A percentile compares a stretch with the other conserved stretches of the same genome.
Conservation (phyloP, 2,113 vertebrate genomes). For the Brachyhypopomus gauderio region DNA sequence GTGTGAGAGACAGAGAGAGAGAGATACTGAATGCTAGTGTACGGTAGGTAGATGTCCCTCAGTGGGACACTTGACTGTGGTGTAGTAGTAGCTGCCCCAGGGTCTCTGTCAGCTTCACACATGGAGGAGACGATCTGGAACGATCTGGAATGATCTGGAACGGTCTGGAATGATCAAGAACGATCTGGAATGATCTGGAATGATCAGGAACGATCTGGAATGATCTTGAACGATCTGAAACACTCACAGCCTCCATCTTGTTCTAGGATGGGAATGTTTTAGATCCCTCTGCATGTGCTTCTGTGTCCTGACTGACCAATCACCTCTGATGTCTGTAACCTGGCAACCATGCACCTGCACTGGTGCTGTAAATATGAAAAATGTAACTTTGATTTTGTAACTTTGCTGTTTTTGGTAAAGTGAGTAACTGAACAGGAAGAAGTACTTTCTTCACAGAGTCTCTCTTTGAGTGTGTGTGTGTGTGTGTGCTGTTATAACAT, state of each 20-base stretch:
- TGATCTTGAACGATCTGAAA: not conserved
- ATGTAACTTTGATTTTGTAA: not conserved
- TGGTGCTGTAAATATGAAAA: slow-evolving; percentile 19
- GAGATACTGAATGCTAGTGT: too few species aligned
- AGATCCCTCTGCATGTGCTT: not conserved
- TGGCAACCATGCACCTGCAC: not conserved
- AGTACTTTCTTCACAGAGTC: not conserved
- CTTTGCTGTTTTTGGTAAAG: slow-evolving; percentile 4
- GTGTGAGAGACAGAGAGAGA: not conserved
- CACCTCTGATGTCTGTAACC: not conserved
- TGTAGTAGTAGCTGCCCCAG: too few species aligned
- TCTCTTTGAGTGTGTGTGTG: not conserved
- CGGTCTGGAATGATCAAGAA: not conserved
- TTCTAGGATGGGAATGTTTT: not conserved
- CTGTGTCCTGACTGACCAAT: not conserved
- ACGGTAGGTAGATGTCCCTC: too few species aligned
- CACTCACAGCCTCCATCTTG: not conserved
- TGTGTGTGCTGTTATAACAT: too few species aligned
- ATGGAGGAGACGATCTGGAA: too few species aligned
- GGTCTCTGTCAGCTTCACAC: too few species aligned
- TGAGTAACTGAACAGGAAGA: slow-evolving; percentile 1
- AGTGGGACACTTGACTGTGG: too few species aligned
- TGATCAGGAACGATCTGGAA: too few species aligned
- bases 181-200: not conserved
- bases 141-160: too few species aligned